Evolutionary conservation across 2,888 invertebrate species (phyloP).

Genomic region (Drosophila mettleri): DNA sequence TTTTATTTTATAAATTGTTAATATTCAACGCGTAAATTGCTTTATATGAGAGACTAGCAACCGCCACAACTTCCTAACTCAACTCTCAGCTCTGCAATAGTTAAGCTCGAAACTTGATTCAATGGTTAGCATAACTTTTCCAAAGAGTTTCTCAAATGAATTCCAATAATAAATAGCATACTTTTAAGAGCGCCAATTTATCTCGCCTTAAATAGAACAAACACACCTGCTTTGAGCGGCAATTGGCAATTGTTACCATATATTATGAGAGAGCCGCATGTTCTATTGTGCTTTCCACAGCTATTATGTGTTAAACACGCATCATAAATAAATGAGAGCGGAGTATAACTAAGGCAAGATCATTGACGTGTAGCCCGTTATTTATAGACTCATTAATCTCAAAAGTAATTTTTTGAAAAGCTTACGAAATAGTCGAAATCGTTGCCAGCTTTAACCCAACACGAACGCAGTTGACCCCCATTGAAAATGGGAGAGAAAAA

Average conservation of each 20-base stretch:
- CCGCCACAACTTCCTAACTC: constrained; percentile 5
- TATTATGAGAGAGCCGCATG: constrained; percentile 7
- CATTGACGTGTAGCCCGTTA: constrained; percentile 56
- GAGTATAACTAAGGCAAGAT: constrained; percentile 38
- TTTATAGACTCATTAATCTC: constrained; percentile 61
- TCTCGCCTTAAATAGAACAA: neutral
- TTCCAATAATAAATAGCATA: neutral
- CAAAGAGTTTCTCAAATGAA: neutral
- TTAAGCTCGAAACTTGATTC: neutral
- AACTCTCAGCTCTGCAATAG: neutral
- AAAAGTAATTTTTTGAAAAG: constrained; percentile 47
- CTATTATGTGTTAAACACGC: constrained; percentile 44
- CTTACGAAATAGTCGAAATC: constrained; percentile 26
- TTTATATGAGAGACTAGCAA: too few relatives aligned
- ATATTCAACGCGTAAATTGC: too few relatives aligned
- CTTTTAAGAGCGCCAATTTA: neutral
- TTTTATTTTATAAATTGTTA: too few relatives aligned
- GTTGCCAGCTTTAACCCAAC: constrained; percentile 53
- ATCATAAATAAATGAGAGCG: constrained; percentile 38
- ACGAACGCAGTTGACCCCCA: constrained; percentile 51
- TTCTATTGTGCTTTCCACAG: constrained; percentile 6
- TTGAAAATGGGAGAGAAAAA: constrained; percentile 7
- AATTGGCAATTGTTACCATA: constrained; percentile 19
- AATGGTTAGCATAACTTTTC: neutral
- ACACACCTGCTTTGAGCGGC: constrained; percentile 3